Evolutionary conservation across 2,797 vertebrate species (phyloP).

Genomic region (Ptychobarbus kaznakovi): DNA sequence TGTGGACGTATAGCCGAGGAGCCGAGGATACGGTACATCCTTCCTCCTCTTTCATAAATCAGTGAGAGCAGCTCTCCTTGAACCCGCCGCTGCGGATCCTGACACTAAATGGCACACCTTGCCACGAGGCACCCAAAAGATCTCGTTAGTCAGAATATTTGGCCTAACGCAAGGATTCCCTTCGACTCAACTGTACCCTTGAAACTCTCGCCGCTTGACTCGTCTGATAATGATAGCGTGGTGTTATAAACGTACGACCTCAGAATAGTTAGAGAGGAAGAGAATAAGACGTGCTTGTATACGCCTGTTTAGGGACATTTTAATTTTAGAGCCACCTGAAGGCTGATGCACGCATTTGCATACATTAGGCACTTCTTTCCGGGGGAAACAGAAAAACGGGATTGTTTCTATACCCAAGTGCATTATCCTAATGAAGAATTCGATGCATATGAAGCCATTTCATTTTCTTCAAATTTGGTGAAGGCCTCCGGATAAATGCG

Average conservation of each 20-base stretch:
- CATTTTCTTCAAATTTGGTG: conserved; percentile 5
- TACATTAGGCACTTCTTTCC: conserved; percentile 16
- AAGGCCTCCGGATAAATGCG: background rate
- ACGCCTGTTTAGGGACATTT: conserved; percentile 24
- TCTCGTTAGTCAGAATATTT: conserved; percentile 47
- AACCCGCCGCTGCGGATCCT: background rate
- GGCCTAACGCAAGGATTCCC: conserved; percentile 30
- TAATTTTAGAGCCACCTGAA: conserved; percentile 55
- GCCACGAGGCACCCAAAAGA: conserved; percentile 47
- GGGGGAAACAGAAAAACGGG: background rate
- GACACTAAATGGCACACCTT: conserved; percentile 44
- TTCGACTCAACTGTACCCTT: conserved; percentile 42
- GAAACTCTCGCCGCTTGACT: conserved; percentile 11
- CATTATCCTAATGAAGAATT: conserved; percentile 25
- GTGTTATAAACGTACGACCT: background rate
- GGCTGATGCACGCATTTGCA: conserved; percentile 40
- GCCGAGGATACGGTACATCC: background rate
- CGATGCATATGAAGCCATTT: conserved; percentile 10
- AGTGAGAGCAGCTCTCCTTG: conserved; percentile 34
- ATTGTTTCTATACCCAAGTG: conserved; percentile 12
- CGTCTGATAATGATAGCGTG: conserved; percentile 20
- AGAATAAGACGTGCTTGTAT: background rate
- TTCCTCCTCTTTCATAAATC: conserved; percentile 35
- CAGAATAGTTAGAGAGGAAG: conserved; percentile 10
- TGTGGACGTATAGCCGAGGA: background rate